Conservation (phyloP, 1,140 invertebrate species). For the Andrena cerasifolii region DNA sequence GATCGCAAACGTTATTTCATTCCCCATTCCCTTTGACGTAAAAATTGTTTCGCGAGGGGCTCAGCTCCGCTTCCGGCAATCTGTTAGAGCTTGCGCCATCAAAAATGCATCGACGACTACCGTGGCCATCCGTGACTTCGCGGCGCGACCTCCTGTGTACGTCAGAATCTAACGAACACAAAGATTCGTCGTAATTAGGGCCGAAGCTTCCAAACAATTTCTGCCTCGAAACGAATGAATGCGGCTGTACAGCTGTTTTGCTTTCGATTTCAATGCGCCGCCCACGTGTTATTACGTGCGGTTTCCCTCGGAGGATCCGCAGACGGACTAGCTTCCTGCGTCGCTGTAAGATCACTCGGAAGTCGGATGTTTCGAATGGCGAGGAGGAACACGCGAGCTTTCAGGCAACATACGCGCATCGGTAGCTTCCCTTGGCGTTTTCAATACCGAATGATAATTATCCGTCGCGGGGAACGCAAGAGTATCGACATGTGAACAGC, state of each 20-base stretch:
- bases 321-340: slow-evolving; percentile 12
- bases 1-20: slow-evolving; percentile 70
- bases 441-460: not conserved
- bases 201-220: not conserved
- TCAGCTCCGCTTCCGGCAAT: slow-evolving; percentile 55
- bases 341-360: slow-evolving; percentile 9
- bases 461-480: not conserved
- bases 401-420: slow-evolving; percentile 19
- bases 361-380: not conserved
- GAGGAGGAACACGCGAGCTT: slow-evolving; percentile 25
- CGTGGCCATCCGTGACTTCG: not conserved
- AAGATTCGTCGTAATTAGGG: not conserved
- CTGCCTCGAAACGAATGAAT: not conserved
- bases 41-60: slow-evolving; percentile 63
- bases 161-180: too few species aligned
- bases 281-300: slow-evolving; percentile 4
- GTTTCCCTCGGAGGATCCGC: not conserved
- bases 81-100: slow-evolving; percentile 36
- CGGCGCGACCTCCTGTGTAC: too few species aligned
- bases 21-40: slow-evolving; percentile 66
- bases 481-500: not conserved
- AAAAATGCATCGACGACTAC: slow-evolving; percentile 60
- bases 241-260: not conserved
- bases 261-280: not conserved
- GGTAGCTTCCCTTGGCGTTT: not conserved